phyloP scores from a whole-genome alignment of 2,797 vertebrate genomes.

The Tragopan temminckii region DNA sequence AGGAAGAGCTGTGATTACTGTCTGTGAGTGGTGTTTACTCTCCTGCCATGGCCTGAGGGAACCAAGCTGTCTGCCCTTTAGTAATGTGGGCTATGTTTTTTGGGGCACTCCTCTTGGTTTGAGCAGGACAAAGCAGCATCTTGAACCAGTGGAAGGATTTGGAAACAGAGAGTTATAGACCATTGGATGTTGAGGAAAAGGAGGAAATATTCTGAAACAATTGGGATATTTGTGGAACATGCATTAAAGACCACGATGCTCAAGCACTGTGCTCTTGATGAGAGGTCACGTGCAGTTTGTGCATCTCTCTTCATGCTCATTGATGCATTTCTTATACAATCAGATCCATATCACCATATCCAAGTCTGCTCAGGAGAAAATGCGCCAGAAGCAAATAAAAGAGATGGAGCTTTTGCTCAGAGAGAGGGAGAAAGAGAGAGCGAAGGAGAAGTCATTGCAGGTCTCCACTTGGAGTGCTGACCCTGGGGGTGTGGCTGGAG shows the following conservation, averaged over 20 bases:
- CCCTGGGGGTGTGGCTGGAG: not conserved
- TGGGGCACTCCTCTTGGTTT: not conserved
- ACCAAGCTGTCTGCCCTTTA: not conserved
- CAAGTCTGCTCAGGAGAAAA: slow-evolving; percentile 73
- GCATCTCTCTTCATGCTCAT: not conserved
- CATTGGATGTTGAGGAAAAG: not conserved
- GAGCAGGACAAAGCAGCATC: not conserved
- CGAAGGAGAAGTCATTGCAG: not conserved
- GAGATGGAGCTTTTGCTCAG: slow-evolving; percentile 1
- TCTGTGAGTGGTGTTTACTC: not conserved
- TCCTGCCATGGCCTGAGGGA: not conserved
- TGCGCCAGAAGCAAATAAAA: slow-evolving; percentile 48
- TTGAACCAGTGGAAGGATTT: not conserved
- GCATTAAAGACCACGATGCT: not conserved
- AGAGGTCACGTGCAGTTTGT: not conserved
- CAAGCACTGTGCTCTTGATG: not conserved
- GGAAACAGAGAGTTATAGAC: not conserved
- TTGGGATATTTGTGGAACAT: not conserved
- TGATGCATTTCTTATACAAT: slow-evolving; percentile 37
- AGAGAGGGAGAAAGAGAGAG: not conserved
- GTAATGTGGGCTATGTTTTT: not conserved
- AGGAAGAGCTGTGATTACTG: not conserved
- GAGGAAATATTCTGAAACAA: not conserved
- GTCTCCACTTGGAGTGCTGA: not conserved
- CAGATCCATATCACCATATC: slow-evolving; percentile 74